These are phyloP conservation scores for Dipodomys spectabilis DNA, from an alignment of 2,113 vertebrate genomes.

Conservation along the genomic window DNA sequence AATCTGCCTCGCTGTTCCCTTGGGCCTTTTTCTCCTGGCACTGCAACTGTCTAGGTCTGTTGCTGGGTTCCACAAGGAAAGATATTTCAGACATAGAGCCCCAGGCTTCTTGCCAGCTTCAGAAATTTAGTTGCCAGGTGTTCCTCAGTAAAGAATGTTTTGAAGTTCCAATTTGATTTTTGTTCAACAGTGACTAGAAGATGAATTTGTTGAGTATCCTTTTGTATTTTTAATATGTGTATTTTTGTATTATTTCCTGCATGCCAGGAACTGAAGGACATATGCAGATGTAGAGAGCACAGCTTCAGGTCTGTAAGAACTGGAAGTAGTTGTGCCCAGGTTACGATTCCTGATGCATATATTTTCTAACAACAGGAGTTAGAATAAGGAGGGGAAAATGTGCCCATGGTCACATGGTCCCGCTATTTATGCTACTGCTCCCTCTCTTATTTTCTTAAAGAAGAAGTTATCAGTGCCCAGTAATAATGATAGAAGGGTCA, in stretches of 20 bases:
- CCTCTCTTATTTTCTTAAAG: constrained; percentile 3
- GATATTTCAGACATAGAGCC: constrained; percentile 49
- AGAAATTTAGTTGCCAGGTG: constrained; percentile 64
- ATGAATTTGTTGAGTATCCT: neutral
- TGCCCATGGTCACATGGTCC: neutral
- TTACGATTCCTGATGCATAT: neutral
- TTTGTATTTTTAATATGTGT: constrained; percentile 12
- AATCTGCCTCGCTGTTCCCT: constrained; percentile 19
- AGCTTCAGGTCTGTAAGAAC: neutral
- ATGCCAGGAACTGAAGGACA: neutral
- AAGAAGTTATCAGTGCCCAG: constrained; percentile 7
- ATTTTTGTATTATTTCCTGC: neutral
- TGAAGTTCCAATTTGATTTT: constrained; percentile 45
- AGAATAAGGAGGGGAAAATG: neutral
- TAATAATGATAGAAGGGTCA: neutral
- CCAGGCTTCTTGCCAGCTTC: constrained; percentile 59
- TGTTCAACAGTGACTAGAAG: constrained; percentile 37
- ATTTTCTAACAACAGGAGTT: constrained; percentile 23
- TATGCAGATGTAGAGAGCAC: neutral
- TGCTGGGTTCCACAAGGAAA: constrained; percentile 50
- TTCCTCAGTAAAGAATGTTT: constrained; percentile 48
- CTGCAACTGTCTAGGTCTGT: constrained; percentile 61
- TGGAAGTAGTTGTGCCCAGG: neutral
- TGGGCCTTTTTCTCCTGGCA: constrained; percentile 22
- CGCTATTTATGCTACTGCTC: neutral